Evolutionary conservation across 2,113 vertebrate genomes (phyloP).

Genomic region (Acanthochromis polyacanthus): DNA sequence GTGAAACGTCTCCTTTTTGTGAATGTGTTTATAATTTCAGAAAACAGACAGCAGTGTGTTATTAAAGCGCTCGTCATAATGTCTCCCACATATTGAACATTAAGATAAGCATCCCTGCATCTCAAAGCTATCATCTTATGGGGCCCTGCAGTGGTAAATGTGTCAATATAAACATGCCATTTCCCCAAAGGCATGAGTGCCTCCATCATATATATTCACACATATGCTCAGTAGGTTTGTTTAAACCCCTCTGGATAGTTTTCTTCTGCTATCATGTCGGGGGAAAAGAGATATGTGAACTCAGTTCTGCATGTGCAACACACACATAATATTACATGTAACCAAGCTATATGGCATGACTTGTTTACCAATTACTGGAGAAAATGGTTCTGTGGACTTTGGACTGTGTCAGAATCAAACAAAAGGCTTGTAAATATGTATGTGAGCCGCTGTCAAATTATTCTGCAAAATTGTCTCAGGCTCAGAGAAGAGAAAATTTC

Average conservation of each 20-base stretch:
- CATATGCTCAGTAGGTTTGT: not conserved
- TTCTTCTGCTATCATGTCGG: not conserved
- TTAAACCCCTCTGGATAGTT: not conserved
- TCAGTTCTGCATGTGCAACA: not conserved
- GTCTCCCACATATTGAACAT: not conserved
- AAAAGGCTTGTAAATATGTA: not conserved
- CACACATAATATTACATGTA: not conserved
- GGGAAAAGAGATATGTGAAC: not conserved
- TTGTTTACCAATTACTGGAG: not conserved
- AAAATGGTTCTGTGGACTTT: not conserved
- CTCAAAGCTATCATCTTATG: conserved; percentile 16
- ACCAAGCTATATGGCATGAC: accelerated
- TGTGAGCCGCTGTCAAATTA: not conserved
- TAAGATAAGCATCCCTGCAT: conserved; percentile 23
- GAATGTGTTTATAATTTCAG: not conserved
- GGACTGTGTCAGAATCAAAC: not conserved
- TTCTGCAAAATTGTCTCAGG: not conserved
- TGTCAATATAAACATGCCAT: conserved; percentile 14
- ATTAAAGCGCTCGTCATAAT: not conserved
- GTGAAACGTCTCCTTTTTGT: not conserved
- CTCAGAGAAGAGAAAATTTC: too few relatives aligned
- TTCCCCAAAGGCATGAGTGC: conserved; percentile 7
- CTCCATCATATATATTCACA: not conserved
- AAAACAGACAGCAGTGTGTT: not conserved
- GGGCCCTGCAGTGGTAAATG: conserved; percentile 12